phyloP scores from a whole-genome alignment of 1,140 invertebrate species.

The Eulimnadia texana region DNA sequence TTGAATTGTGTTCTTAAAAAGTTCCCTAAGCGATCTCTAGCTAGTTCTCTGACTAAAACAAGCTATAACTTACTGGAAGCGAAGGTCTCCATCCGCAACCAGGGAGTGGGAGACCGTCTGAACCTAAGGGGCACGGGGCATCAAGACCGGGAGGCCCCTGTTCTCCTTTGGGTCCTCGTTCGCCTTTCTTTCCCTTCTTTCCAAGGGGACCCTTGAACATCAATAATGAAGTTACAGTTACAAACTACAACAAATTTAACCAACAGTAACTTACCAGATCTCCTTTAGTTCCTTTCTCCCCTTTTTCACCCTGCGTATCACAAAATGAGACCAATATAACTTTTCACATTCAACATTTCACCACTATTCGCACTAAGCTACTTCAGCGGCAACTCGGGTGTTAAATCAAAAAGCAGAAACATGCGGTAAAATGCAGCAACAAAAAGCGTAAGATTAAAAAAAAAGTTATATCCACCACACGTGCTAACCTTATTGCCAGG shows the following conservation, averaged over 20 bases:
- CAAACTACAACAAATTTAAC: background rate
- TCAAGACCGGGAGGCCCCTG: constrained; percentile 91
- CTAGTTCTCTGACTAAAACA: no score
- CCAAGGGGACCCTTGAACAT: constrained; percentile 58
- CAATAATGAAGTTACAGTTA: background rate
- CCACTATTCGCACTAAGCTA: no score
- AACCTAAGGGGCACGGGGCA: constrained; percentile 87
- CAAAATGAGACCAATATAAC: constrained; percentile 26
- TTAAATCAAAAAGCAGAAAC: constrained; percentile 13
- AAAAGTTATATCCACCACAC: no score
- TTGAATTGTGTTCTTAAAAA: no score
- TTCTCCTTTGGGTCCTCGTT: constrained; percentile 81
- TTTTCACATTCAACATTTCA: no score
- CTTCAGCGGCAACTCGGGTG: no score
- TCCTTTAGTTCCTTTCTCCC: constrained; percentile 74
- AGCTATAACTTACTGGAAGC: constrained; percentile 13
- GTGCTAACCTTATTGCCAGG: constrained; percentile 80
- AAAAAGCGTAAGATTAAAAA: no score
- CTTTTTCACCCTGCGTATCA: constrained; percentile 57
- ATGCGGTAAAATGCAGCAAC: constrained; percentile 10
- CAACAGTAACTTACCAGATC: constrained; percentile 54
- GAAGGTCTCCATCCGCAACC: constrained; percentile 86
- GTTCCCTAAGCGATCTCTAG: constrained; percentile 24
- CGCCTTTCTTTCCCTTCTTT: constrained; percentile 76
- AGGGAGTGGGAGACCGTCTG: constrained; percentile 80